Evolutionary conservation across 2,888 invertebrate species (phyloP).

Genomic region (Quadroppia sp.): DNA sequence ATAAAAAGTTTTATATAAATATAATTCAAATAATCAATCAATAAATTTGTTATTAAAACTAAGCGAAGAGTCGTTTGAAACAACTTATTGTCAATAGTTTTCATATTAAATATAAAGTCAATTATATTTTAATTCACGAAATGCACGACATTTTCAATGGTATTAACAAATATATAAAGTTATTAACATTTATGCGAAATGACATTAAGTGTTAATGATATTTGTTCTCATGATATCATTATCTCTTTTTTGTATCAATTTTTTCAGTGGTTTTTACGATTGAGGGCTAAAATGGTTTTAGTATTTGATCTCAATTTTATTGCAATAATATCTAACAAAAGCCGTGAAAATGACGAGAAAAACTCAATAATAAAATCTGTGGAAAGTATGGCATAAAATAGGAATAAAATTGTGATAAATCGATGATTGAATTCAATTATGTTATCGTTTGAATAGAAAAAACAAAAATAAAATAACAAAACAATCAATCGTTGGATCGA

Average conservation of each 20-base stretch:
- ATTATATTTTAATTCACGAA: neutral
- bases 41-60: constrained; percentile 2
- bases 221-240: neutral
- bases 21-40: constrained; percentile 6
- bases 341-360: too few relatives aligned
- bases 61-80: too few relatives aligned
- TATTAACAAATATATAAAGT: neutral
- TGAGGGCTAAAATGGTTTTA: neutral
- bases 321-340: neutral
- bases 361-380: too few relatives aligned
- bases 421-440: too few relatives aligned
- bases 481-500: neutral
- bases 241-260: constrained; percentile 4
- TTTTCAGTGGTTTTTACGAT: neutral
- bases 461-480: neutral
- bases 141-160: neutral
- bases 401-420: too few relatives aligned
- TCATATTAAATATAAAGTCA: neutral
- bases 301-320: neutral
- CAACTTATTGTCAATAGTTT: neutral
- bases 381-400: too few relatives aligned
- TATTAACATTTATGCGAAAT: neutral
- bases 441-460: too few relatives aligned
- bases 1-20: neutral
- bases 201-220: constrained; percentile 13